Base-by-base conservation (phyloP, 1,140 invertebrate species). In the roundworm (Caenorhabditis elegans) region DNA sequence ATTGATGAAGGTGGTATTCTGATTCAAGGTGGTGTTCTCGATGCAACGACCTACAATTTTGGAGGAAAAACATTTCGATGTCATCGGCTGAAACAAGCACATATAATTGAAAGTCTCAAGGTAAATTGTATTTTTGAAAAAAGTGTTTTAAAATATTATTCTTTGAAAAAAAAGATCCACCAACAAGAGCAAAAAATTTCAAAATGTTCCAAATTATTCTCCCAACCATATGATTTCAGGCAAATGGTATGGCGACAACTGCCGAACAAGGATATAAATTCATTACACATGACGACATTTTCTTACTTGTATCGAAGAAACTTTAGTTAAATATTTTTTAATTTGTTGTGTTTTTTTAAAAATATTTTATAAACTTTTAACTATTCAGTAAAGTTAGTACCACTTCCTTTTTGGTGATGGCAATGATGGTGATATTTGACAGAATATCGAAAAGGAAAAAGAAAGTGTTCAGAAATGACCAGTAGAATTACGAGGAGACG, bases 231-330 rank as follows among this genome's bases (percentile, higher is more conserved):
- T n/a, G 31, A 24, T 81, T 86, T 48, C 39, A 87, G 87, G 84
- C 89, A 39, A 88, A 86, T 55, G 85, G 83, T 36, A 86, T 89
- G 85, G 47, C 36, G 22, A 86, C 83, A n/a, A 76, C 83, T n/a
- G 53, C 70, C 22, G 55, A 82, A 17, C 19, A 82, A 13, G 75
- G 80, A 39, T 88, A 88, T 82, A 86, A 87, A 43, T 80, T 89
- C 19, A 88, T 88, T 46, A 82, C 60, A 34, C 83, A 84, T 48
- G 87, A 87, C 19, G 87, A 89, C 6, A 87, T 89, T 53, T 88
- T 88, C 53, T 17, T 88, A 3, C 28, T 88, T n/a, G 75, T 89
- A 22, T 86, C 88, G 48, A 88, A 90, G 75, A 88, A 88, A 55
- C 11, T 43, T 28, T 19, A 70, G 8, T 5, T 31, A n/a, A 31